These are phyloP conservation scores for Lycophotia porphyrea DNA, from an alignment of 2,888 invertebrate species.

Conservation along the genomic window DNA sequence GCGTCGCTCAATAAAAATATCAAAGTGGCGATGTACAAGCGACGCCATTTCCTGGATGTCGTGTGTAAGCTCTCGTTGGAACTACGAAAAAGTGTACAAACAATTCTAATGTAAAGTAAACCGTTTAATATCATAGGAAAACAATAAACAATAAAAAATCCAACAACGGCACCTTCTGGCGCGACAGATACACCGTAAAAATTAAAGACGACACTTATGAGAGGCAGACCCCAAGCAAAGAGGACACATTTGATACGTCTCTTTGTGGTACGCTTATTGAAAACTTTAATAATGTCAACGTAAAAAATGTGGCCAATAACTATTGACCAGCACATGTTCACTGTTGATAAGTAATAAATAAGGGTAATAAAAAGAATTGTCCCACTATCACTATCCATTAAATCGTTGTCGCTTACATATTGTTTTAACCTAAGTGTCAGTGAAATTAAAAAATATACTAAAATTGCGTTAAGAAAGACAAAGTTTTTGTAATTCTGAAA, in stretches of 20 bases:
- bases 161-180: no score
- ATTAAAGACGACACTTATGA: not conserved
- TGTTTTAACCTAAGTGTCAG: no score
- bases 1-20: not conserved
- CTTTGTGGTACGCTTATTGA: not conserved
- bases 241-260: not conserved
- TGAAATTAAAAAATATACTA: not conserved
- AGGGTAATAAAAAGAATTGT: not conserved
- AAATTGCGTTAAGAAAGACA: not conserved
- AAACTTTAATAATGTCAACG: slow-evolving; percentile 18
- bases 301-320: slow-evolving; percentile 15
- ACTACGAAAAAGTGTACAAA: no score
- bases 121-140: slow-evolving; percentile 6
- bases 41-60: no score
- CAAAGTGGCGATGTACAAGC: no score
- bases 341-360: not conserved
- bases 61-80: no score
- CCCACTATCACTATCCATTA: not conserved
- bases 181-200: not conserved
- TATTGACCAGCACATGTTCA: not conserved
- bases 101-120: not conserved
- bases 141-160: no score
- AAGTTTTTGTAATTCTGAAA: not conserved
- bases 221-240: slow-evolving; percentile 3
- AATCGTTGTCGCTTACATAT: not conserved